phyloP scores from a whole-genome alignment of 2,113 vertebrate species.

The Bolborhynchus lineola region DNA sequence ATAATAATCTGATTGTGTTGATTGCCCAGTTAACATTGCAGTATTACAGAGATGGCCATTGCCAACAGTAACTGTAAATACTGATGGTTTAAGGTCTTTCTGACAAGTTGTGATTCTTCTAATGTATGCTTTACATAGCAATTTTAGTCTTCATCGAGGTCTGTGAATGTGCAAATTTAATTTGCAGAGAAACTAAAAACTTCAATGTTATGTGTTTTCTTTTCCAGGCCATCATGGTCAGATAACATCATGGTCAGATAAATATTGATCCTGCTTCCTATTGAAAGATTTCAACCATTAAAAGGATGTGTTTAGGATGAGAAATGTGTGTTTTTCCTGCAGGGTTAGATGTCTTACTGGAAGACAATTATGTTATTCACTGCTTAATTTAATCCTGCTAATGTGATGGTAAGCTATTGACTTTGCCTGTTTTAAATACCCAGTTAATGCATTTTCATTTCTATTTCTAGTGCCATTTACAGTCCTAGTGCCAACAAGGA shows the following conservation, averaged over 20 bases:
- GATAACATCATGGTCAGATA: neutral
- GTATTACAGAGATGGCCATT: neutral
- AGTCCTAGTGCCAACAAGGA: slow-evolving; percentile 79
- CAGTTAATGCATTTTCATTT: neutral
- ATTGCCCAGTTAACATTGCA: neutral
- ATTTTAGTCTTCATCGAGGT: neutral
- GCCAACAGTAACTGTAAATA: neutral
- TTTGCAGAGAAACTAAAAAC: neutral
- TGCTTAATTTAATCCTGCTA: neutral
- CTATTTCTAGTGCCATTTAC: slow-evolving; percentile 62
- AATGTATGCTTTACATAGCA: neutral
- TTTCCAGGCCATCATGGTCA: neutral
- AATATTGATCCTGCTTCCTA: neutral
- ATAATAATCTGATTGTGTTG: neutral
- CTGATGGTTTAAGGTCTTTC: neutral
- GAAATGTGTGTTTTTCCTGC: neutral
- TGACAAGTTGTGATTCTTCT: neutral
- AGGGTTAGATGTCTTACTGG: neutral
- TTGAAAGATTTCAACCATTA: neutral
- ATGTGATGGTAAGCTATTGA: neutral
- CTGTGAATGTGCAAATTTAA: neutral
- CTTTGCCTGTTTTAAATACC: neutral
- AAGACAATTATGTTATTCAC: neutral
- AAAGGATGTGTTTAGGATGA: neutral
- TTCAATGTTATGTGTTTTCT: neutral